These are phyloP conservation scores for Crypturellus undulatus DNA, from an alignment of 2,113 vertebrate species.

Conservation along the genomic window DNA sequence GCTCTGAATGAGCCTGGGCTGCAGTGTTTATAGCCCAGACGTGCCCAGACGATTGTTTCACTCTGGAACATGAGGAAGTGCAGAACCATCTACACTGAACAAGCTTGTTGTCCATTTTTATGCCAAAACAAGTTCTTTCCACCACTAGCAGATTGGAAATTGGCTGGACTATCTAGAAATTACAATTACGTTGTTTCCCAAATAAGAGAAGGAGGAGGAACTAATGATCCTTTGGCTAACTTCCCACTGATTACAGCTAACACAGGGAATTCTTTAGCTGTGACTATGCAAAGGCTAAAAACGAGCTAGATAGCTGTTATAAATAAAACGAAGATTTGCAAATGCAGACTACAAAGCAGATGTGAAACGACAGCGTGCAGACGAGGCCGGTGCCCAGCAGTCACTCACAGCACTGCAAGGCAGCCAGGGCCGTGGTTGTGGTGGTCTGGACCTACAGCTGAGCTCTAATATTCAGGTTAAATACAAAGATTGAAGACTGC, in stretches of 20 bases:
- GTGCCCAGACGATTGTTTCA: background rate
- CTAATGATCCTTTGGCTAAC: background rate
- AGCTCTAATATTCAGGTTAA: background rate
- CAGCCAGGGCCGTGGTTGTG: fast-evolving
- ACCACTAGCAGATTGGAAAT: background rate
- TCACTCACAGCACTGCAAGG: background rate
- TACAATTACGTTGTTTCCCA: background rate
- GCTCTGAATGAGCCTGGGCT: background rate
- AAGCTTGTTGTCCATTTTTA: background rate
- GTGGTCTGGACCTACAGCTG: background rate
- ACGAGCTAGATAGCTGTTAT: background rate
- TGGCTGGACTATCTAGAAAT: background rate
- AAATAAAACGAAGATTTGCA: background rate
- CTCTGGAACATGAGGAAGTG: background rate
- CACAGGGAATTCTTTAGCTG: background rate
- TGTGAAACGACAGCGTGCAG: background rate
- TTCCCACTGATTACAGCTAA: background rate
- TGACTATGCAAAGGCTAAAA: background rate
- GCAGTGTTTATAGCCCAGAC: background rate
- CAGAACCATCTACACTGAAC: background rate
- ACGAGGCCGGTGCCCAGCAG: fast-evolving
- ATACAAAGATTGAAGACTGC: background rate
- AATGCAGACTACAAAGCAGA: background rate
- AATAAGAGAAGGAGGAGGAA: background rate
- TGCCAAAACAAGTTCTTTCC: background rate